Conservation (phyloP, 2,797 vertebrate genomes). For the Hemitrygon akajei region DNA sequence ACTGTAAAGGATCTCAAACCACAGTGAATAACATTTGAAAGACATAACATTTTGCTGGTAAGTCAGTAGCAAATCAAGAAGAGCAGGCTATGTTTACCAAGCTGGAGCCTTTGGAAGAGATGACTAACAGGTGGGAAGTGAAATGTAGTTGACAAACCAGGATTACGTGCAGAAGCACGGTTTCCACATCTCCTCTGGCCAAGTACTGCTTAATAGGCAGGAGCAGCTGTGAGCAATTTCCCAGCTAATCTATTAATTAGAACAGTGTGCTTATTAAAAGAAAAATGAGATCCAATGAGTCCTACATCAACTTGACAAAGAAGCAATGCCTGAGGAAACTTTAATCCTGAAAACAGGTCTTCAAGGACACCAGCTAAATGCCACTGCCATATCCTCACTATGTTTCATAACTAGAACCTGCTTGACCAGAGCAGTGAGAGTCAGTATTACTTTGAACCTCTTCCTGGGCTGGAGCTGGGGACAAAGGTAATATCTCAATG, state of each 20-base stretch:
- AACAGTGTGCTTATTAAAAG: constrained; percentile 1
- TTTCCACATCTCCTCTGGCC: not conserved
- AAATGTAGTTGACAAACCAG: not conserved
- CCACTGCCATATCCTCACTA: no score
- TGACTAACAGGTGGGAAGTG: constrained; percentile 20
- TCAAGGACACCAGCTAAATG: no score
- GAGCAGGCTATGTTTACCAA: not conserved
- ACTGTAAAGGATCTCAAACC: not conserved
- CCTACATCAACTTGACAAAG: no score
- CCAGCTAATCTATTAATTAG: constrained; percentile 16
- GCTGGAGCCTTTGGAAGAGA: not conserved
- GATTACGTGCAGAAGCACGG: not conserved
- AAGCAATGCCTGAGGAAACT: no score
- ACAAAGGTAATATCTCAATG: no score
- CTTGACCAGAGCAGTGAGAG: no score
- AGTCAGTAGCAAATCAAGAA: not conserved
- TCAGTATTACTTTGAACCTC: no score
- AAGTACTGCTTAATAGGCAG: not conserved
- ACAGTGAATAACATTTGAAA: not conserved
- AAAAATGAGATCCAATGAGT: not conserved
- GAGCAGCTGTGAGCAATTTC: constrained; percentile 21
- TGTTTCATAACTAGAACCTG: no score
- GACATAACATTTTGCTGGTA: not conserved
- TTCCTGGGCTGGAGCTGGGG: no score
- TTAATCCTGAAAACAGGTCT: no score